Percentiles rank a stretch among this genome's conserved stretches.
Conservation (phyloP, 2,797 vertebrate genomes). For the Danio aesculapii region DNA sequence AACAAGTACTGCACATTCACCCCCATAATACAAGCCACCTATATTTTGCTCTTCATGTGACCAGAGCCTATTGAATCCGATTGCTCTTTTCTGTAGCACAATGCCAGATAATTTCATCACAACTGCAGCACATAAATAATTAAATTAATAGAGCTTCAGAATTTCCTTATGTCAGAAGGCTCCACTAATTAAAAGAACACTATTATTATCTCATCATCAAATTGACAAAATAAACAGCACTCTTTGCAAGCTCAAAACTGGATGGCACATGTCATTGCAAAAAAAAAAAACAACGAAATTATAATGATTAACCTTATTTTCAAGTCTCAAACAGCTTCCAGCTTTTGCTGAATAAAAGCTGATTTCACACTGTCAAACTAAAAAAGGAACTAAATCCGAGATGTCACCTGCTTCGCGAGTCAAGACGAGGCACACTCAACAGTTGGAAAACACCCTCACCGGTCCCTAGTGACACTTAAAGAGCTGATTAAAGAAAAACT, state of each 20-base stretch:
- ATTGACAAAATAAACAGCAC: slow-evolving; percentile 48
- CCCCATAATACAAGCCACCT: neutral
- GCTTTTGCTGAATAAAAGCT: slow-evolving; percentile 7
- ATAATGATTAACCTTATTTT: slow-evolving; percentile 33
- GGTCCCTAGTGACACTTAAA: slow-evolving; percentile 1
- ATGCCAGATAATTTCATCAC: slow-evolving; percentile 17
- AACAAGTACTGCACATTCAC: neutral
- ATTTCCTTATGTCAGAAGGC: slow-evolving; percentile 29
- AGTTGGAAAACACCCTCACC: neutral
- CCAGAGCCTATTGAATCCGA: neutral
- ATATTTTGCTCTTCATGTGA: neutral
- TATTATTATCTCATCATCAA: slow-evolving; percentile 49
- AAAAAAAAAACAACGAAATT: neutral
- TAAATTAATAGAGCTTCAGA: slow-evolving; percentile 26
- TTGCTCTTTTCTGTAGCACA: slow-evolving; percentile 1
- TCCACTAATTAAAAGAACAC: slow-evolving; percentile 36
- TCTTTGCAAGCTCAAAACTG: slow-evolving; percentile 18
- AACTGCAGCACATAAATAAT: slow-evolving; percentile 28
- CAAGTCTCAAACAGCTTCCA: slow-evolving; percentile 17
- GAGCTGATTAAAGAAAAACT: slow-evolving; percentile 23
- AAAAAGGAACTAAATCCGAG: slow-evolving; percentile 5
- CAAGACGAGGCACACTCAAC: neutral
- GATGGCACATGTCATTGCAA: slow-evolving; percentile 34
- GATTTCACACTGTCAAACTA: slow-evolving; percentile 2
- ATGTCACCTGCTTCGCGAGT: slow-evolving; percentile 5